A percentile compares a stretch with the other conserved stretches of the same genome.
phyloP scores from a whole-genome alignment of 1,140 invertebrate species.

The Calliphora vicina region DNA sequence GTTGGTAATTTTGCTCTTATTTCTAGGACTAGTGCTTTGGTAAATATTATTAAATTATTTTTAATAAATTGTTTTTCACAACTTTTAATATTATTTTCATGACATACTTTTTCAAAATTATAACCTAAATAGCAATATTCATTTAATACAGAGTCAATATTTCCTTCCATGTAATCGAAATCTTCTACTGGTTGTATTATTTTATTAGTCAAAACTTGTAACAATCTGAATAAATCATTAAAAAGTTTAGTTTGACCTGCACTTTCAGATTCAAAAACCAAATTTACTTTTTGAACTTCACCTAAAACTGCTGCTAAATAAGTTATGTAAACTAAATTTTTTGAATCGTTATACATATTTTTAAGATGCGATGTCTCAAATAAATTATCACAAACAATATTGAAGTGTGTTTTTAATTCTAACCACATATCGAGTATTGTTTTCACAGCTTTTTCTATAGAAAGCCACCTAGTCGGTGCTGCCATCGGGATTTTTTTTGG shows the following conservation, averaged over 20 bases:
- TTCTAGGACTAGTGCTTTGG: not conserved
- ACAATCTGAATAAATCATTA: not conserved
- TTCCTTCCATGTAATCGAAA: not conserved
- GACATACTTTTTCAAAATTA: slow-evolving; percentile 9
- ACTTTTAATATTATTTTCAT: not conserved
- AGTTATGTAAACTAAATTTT: slow-evolving; percentile 20
- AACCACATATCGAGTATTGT: not conserved
- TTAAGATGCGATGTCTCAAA: not conserved
- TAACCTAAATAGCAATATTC: no score
- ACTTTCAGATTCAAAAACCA: slow-evolving; percentile 8
- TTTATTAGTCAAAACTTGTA: not conserved
- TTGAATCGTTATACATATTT: not conserved
- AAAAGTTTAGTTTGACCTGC: slow-evolving; percentile 1
- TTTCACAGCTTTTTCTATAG: not conserved
- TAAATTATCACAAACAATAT: not conserved
- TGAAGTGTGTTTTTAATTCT: slow-evolving; percentile 6
- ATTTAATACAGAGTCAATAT: not conserved
- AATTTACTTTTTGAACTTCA: slow-evolving; percentile 18
- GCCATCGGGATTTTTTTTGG: not conserved
- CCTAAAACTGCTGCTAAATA: not conserved
- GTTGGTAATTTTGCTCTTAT: not conserved
- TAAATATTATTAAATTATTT: not conserved
- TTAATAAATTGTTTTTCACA: slow-evolving; percentile 5
- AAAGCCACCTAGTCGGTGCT: not conserved
- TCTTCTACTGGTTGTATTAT: not conserved